Base-by-base conservation (phyloP, 2,113 vertebrate species). In the Puntigrus tetrazona region DNA sequence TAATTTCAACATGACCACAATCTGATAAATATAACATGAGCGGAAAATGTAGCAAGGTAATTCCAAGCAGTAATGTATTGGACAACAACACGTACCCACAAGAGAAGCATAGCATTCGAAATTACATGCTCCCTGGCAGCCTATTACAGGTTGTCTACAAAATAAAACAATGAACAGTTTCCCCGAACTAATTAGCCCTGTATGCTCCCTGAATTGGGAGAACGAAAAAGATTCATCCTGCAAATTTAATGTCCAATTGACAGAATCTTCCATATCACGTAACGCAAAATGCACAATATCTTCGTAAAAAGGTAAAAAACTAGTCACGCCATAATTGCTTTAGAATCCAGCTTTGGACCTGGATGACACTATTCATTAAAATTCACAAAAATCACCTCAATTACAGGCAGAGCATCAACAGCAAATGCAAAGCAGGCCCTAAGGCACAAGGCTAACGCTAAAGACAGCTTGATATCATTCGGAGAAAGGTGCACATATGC, bases 131-230 rank as follows among this genome's bases (percentile, higher is more conserved):
- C 78, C 50, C 78, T 81, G 78, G 72, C 78, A 84, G 52, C n/a
- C 52, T 78, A 36, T 78, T 86, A 84, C 52, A 43, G 82, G 72
- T 41, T 59, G 85, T 86, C 85, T 78, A 78, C 78, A 78, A 88
- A 86, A 85, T 84, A 81, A 86, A 82, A 86, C 84, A 86, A 88
- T 82, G 83, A 84, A 74, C 82, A 55, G 72, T 65, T 50, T 88
- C 72, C 87, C 82, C 86, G 78, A 88, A 84, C 85, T 88, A 88
- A 88, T 88, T 86, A 86, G 69, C 77, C 61, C n/a, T 27, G 57
- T 22, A 81, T 63, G 76, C 70, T 78, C 70, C 79, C 73, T 86
- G 76, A 88, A 86, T 74, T 84, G 79, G 47, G 25, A 73, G 73
- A 78, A 74, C 50, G 77, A 78, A 34, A 69, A 85, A 69, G 27